Base-by-base conservation (phyloP, 1,140 invertebrate genomes). In the Ceratina australensis region DNA sequence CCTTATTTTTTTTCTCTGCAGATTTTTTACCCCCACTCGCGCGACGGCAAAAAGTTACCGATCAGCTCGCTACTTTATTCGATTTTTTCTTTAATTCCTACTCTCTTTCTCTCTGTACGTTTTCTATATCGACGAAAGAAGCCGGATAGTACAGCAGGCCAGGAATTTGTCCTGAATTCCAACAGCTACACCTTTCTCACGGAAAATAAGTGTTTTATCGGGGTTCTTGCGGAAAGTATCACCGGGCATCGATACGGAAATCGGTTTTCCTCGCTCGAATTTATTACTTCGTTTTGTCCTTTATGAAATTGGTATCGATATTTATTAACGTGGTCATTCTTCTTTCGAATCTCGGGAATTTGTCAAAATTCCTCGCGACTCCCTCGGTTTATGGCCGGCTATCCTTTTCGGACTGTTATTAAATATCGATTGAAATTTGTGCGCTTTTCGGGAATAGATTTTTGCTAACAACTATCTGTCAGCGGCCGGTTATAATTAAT, bases 101-200 rank as follows among this genome's bases (percentile, higher is more conserved):
- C 54, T 57, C 20, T 57, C 18, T 22, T 7, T 57, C 10, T 57
- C 20, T 47, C 33, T 16, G 20, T 33, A 26, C 18, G n/a, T 54
- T 76, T 79, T 56, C 57, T 33, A 54, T 22, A 33, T 42, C 50
- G 68, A 5, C 49, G 54, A 57, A 54, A 56, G 59, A 72, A 77
- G 57, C 22, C 18, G 24, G 24, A 26, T 49, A 4, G 63, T 15
- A 33, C 63, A 49, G 16, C 63, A 47, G 73, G 33, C 49, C 52
- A 80, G 74, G 74, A 77, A 80, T 80, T 52, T 66, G 79, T 80
- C 79, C 79, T 71, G 74, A 77, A 80, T 80, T 78, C 79, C 79
- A 49, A 18, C 26, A 56, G 65, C 61, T 66, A 69, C 61, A 57
- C 67, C 61, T 80, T 66, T 80, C 74, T 78, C 74, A 72, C 78